Evolutionary conservation across 2,797 vertebrate species (phyloP), one percentile per base, ranked within the genome.

Genomic region (Phoxinus dragarum): DNA sequence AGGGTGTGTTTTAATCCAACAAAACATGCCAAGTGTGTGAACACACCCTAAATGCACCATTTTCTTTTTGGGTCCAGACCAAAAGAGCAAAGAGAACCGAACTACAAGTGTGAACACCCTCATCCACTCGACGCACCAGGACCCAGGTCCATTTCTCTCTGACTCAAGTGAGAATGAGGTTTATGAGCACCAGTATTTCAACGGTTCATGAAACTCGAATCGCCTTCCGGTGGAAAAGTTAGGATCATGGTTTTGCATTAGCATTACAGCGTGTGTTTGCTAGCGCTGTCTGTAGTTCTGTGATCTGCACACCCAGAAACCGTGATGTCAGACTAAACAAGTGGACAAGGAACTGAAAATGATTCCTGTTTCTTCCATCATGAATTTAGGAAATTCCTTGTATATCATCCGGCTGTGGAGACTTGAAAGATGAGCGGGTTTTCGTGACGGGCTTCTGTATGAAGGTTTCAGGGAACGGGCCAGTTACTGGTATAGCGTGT

Each of bases 401-500:
- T 14, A 76, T 12, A 21, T 36, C 19, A 38, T n/a, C 78, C 52
- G 21, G 31, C 78, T 52, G 56, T 11, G 27, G 59, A 64, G 10
- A 54, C 47, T 76, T 44, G 38, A 73, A 34, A 34, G 36, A 42
- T 42, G 17, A 16, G 16, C n/a, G 1, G 1, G 10, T 21, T 66
- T 42, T 66, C 12, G n/a, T 40, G 36, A 38, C n/a, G 4, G 23
- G 23, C 8, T 21, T 71, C 36, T 42, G 19, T 31, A 21, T 56
- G 14, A 49, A 34, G 38, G 19, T 82, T 38, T 82, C 71, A 49
- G 71, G 71, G 21, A 74, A 74, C n/a, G 12, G 12, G 16, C 4
- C 27, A 38, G 56, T 83, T 19, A 83, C 16, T 61, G 56, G 38
- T 27, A 38, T 3, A 44, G 82, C 36, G 40, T 79, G 89, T 71